Evolutionary conservation across 1,140 invertebrate species (phyloP).

Genomic region (Diachasmimorpha longicaudata): DNA sequence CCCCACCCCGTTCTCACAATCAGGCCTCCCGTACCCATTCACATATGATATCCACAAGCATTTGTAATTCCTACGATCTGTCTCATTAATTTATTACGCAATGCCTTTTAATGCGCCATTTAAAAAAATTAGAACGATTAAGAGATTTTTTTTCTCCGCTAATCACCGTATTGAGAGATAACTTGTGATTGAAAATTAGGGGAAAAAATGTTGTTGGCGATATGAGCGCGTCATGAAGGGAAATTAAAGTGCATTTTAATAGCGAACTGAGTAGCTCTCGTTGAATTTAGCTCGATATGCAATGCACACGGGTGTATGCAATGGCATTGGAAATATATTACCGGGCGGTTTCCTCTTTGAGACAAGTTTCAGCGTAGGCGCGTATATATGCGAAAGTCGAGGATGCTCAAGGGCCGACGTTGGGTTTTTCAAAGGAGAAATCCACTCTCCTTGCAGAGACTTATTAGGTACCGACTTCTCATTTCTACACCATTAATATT

Average conservation of each 20-base stretch:
- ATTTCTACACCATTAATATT: conserved; percentile 35
- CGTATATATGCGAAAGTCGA: conserved; percentile 1
- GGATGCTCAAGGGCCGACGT: background rate
- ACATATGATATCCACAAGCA: background rate
- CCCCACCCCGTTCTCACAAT: conserved; percentile 14
- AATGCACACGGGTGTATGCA: conserved; percentile 24
- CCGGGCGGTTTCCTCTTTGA: conserved; percentile 38
- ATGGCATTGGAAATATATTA: conserved; percentile 42
- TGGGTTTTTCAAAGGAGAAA: conserved; percentile 12
- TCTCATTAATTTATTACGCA: conserved; percentile 1
- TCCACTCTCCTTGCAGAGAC: conserved; percentile 36
- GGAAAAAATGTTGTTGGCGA: background rate
- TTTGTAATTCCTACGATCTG: background rate
- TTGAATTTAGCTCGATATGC: conserved; percentile 24
- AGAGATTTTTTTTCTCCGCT: background rate
- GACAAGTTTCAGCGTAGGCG: conserved; percentile 30
- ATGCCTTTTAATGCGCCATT: background rate
- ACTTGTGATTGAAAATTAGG: background rate
- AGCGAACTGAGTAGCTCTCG: conserved; percentile 13
- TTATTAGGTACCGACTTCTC: conserved; percentile 47
- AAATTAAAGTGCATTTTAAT: conserved; percentile 38
- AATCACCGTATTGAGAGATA: background rate
- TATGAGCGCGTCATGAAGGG: conserved; percentile 25
- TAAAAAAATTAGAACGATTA: background rate
- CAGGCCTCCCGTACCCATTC: background rate